These are phyloP conservation scores for Sinodicranocentrus sp. DNA, from an alignment of 2,888 invertebrate genomes.

Conservation along the genomic window DNA sequence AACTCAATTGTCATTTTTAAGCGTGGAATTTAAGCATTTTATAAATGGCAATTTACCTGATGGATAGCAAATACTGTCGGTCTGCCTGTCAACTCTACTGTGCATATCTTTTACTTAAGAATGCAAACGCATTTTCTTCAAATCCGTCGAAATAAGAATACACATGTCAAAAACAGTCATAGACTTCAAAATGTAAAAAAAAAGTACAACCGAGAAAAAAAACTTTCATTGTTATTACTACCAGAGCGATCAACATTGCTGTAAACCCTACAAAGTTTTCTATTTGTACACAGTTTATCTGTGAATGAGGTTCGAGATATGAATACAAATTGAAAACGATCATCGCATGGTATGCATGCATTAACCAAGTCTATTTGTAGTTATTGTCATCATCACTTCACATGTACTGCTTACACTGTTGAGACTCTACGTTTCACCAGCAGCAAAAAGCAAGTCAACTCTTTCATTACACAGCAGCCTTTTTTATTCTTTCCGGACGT, in stretches of 20 bases:
- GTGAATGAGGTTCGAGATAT: constrained; percentile 28
- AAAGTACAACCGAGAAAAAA: background rate
- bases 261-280: background rate
- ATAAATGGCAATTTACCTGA: too few relatives aligned
- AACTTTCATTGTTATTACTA: constrained; percentile 16
- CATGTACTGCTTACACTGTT: constrained; percentile 10
- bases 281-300: background rate
- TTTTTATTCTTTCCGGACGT: constrained; percentile 34
- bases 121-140: too few relatives aligned
- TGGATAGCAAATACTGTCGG: too few relatives aligned
- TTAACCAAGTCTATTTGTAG: constrained; percentile 11
- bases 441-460: too few relatives aligned
- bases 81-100: too few relatives aligned
- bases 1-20: too few relatives aligned
- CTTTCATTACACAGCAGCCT: constrained; percentile 34
- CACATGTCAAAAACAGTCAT: too few relatives aligned
- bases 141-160: too few relatives aligned
- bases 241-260: background rate
- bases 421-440: constrained; percentile 2
- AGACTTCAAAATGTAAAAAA: too few relatives aligned
- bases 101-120: too few relatives aligned
- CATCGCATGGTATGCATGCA: constrained; percentile 7
- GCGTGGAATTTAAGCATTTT: too few relatives aligned
- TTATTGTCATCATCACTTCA: constrained; percentile 19
- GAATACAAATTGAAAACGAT: constrained; percentile 53